A percentile compares a stretch with the other conserved stretches of the same genome.
Evolutionary conservation across 1,140 invertebrate genomes (phyloP).

Genomic region (Drosophila sp.): DNA sequence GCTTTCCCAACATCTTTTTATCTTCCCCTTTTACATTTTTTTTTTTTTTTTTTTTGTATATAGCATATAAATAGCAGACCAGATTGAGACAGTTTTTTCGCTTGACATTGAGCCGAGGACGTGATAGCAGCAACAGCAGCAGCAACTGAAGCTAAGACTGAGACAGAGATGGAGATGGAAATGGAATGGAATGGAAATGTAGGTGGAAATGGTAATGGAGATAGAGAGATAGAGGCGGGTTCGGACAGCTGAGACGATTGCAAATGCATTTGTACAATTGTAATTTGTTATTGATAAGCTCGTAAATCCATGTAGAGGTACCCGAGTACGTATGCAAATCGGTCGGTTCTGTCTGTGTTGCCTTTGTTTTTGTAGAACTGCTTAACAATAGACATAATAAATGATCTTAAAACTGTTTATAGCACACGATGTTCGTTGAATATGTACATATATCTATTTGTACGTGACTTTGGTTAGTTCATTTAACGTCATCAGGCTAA

Average conservation of each 20-base stretch:
- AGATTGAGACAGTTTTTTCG: constrained; percentile 57
- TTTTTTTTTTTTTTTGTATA: constrained; percentile 25
- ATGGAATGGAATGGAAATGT: background rate
- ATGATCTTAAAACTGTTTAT: constrained; percentile 48
- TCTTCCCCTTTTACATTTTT: background rate
- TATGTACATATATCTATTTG: constrained; percentile 17
- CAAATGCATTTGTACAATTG: constrained; percentile 54
- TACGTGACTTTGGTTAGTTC: constrained; percentile 37
- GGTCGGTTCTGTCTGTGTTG: background rate
- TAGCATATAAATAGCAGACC: constrained; percentile 37
- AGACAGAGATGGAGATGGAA: background rate
- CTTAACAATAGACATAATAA: constrained; percentile 59
- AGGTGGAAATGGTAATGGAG: background rate
- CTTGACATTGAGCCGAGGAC: constrained; percentile 70
- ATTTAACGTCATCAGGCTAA: constrained; percentile 23
- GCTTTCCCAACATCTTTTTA: constrained; percentile 37
- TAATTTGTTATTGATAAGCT: constrained; percentile 63
- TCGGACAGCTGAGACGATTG: constrained; percentile 10
- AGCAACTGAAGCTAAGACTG: constrained; percentile 3
- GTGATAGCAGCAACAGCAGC: constrained; percentile 49
- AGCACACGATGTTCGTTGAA: constrained; percentile 26
- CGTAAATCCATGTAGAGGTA: constrained; percentile 29
- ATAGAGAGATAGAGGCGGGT: background rate
- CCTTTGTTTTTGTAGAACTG: constrained; percentile 1
- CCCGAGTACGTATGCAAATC: constrained; percentile 57